Evolutionary conservation across 2,888 invertebrate genomes (phyloP).

Genomic region (Phasia obesa): DNA sequence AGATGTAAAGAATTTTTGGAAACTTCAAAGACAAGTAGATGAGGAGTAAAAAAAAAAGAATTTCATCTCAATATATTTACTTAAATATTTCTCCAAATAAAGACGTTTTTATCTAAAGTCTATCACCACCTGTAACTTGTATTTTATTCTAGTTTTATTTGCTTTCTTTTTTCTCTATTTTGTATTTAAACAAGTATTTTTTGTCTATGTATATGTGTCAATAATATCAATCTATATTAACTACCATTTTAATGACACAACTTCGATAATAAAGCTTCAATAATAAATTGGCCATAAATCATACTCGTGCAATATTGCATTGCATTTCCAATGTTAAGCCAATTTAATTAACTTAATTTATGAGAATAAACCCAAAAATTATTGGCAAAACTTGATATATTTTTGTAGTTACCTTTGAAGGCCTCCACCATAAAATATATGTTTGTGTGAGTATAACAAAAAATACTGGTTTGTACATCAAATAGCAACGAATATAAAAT

Average conservation of each 20-base stretch:
- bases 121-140: neutral
- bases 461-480: neutral
- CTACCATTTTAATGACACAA: slow-evolving; percentile 45
- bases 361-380: slow-evolving; percentile 53
- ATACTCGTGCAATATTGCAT: slow-evolving; percentile 39
- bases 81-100: neutral
- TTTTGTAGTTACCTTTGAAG: slow-evolving; percentile 1
- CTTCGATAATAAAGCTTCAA: slow-evolving; percentile 54
- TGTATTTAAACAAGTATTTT: neutral
- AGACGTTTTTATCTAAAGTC: neutral
- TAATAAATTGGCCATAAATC: slow-evolving; percentile 63
- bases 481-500: neutral
- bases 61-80: neutral
- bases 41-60: neutral
- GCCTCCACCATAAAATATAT: slow-evolving; percentile 22
- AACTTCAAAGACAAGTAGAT: neutral
- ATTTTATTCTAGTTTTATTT: neutral
- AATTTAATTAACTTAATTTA: slow-evolving; percentile 67
- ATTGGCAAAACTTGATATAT: slow-evolving; percentile 40
- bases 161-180: neutral
- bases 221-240: slow-evolving; percentile 55
- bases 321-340: slow-evolving; percentile 46
- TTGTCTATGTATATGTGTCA: slow-evolving; percentile 15
- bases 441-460: neutral
- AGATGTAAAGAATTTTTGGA: slow-evolving; percentile 1